Percentiles rank a stretch among this genome's conserved stretches.
phyloP scores from a whole-genome alignment of 1,140 invertebrate genomes.

The Hypothenemus hampei region DNA sequence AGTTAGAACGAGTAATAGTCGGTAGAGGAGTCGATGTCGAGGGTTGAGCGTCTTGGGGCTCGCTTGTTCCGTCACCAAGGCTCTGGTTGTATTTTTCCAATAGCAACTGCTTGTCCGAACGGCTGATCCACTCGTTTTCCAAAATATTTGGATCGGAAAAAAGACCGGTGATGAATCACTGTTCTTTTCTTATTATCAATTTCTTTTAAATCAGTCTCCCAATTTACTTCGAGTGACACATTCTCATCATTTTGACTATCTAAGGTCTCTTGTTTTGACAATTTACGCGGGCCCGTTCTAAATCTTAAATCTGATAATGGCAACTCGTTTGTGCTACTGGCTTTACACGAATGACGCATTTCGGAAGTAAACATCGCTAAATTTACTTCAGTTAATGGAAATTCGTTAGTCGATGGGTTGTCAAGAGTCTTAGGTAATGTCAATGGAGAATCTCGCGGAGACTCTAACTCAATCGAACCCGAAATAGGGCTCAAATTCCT shows the following conservation, averaged over 20 bases:
- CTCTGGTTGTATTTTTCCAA: slow-evolving; percentile 35
- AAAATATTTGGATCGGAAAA: slow-evolving; percentile 44
- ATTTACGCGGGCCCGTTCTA: slow-evolving; percentile 28
- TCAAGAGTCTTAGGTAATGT: slow-evolving; percentile 13
- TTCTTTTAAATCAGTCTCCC: slow-evolving; percentile 32
- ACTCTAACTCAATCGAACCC: slow-evolving; percentile 39
- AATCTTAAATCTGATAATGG: slow-evolving; percentile 54
- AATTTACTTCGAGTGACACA: slow-evolving; percentile 37
- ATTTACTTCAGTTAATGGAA: slow-evolving; percentile 46
- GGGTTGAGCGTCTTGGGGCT: slow-evolving; percentile 17
- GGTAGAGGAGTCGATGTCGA: no score
- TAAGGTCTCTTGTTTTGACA: slow-evolving; percentile 27
- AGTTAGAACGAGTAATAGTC: no score
- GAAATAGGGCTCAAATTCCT: slow-evolving; percentile 40
- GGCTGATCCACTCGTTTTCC: slow-evolving; percentile 32
- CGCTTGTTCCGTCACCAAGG: slow-evolving; percentile 13
- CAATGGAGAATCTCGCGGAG: slow-evolving; percentile 33
- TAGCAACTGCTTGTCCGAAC: slow-evolving; percentile 30
- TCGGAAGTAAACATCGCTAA: slow-evolving; percentile 40
- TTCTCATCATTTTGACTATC: slow-evolving; percentile 36
- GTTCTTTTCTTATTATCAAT: slow-evolving; percentile 9
- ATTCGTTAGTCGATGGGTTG: slow-evolving; percentile 47
- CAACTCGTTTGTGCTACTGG: slow-evolving; percentile 52
- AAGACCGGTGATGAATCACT: slow-evolving; percentile 36
- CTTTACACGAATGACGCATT: slow-evolving; percentile 45